Conservation (phyloP, 2,888 invertebrate genomes). For the Leptinotarsa tumamoca region DNA sequence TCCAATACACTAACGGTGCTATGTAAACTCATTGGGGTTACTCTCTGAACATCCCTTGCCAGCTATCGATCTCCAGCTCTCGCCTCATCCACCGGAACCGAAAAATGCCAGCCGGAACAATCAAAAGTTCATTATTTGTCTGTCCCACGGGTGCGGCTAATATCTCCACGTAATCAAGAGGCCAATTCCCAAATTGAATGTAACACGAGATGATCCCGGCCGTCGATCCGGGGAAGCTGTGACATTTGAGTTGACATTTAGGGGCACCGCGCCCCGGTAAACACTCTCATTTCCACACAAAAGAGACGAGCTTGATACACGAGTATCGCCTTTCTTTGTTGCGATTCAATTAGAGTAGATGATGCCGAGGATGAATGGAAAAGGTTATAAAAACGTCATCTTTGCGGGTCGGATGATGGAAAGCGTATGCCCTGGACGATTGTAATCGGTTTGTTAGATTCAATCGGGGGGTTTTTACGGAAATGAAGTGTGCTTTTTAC, state of each 20-base stretch:
- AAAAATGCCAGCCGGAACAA: conserved; percentile 28
- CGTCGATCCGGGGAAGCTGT: conserved; percentile 40
- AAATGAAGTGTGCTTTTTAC: too few species aligned
- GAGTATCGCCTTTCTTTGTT: conserved; percentile 37
- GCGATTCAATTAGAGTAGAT: conserved; percentile 37
- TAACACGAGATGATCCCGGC: conserved; percentile 53
- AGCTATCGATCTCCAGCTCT: conserved; percentile 4
- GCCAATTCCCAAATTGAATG: conserved; percentile 57
- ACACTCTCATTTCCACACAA: conserved; percentile 47
- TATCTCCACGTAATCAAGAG: conserved; percentile 45
- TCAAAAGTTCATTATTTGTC: conserved; percentile 42
- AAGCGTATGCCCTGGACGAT: neutral
- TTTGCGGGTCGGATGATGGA: neutral
- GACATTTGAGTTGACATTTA: conserved; percentile 61
- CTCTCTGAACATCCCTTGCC: neutral
- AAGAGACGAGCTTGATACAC: conserved; percentile 38
- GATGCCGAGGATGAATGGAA: conserved; percentile 24
- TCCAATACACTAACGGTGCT: too few species aligned
- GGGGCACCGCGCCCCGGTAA: conserved; percentile 48
- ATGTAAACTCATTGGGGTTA: too few species aligned
- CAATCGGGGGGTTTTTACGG: too few species aligned
- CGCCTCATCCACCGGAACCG: neutral
- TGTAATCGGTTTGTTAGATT: neutral
- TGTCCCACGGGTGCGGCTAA: conserved; percentile 53
- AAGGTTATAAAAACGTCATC: conserved; percentile 9